Percentiles rank a stretch among this genome's conserved stretches.
phyloP scores from a whole-genome alignment of 2,888 invertebrate genomes.

The Pediacus dermestoides region DNA sequence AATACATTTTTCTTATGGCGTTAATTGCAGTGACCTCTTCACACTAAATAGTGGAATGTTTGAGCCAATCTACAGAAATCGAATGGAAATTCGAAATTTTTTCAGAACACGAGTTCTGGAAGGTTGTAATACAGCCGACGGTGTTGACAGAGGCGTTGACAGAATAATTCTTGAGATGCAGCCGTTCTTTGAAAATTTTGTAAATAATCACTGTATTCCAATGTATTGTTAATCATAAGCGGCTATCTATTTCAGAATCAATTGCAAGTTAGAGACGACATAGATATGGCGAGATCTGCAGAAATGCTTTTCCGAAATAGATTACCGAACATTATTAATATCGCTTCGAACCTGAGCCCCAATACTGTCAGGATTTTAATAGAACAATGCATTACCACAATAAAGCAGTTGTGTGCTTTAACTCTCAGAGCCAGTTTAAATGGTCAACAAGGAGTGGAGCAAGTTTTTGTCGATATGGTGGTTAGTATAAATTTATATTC shows the following conservation, averaged over 20 bases:
- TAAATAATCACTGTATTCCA: conserved; percentile 35
- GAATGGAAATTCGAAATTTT: conserved; percentile 50
- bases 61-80: conserved; percentile 49
- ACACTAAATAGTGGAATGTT: conserved; percentile 44
- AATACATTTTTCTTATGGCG: background rate
- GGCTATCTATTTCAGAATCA: conserved; percentile 32
- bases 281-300: conserved; percentile 44
- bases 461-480: conserved; percentile 43
- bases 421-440: conserved; percentile 41
- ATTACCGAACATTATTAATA: conserved; percentile 41
- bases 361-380: conserved; percentile 35
- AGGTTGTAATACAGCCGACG: conserved; percentile 45
- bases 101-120: conserved; percentile 49
- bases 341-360: conserved; percentile 31
- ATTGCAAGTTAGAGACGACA: conserved; percentile 40
- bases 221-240: conserved; percentile 2
- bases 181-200: conserved; percentile 48
- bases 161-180: conserved; percentile 49
- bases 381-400: conserved; percentile 34
- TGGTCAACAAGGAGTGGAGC: conserved; percentile 48
- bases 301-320: conserved; percentile 41
- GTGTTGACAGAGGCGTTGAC: conserved; percentile 49
- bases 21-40: conserved; percentile 41
- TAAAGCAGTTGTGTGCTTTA: conserved; percentile 41
- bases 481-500: conserved; percentile 39